phyloP scores from a whole-genome alignment of 2,113 vertebrate species.

The Grammomys surdaster region DNA sequence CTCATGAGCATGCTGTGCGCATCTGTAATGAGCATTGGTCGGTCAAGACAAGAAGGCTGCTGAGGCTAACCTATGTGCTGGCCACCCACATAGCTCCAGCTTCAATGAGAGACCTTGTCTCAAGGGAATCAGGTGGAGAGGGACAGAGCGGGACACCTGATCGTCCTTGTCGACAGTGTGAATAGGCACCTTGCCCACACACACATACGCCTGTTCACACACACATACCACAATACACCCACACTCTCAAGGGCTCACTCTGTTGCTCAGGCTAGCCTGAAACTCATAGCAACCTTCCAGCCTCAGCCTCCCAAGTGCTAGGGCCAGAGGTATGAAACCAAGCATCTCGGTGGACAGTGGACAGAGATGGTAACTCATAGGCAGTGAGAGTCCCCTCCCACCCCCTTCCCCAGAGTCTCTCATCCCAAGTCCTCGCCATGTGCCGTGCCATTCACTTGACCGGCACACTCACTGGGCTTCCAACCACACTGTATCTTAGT shows the following conservation, averaged over 20 bases:
- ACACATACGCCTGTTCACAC: neutral
- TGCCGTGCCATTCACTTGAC: fast-evolving
- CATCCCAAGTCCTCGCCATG: fast-evolving
- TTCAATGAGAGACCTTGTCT: neutral
- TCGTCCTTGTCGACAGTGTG: too few relatives aligned
- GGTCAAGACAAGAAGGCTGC: neutral
- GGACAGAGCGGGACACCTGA: too few relatives aligned
- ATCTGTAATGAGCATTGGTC: neutral
- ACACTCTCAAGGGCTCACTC: neutral
- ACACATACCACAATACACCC: neutral
- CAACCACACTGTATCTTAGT: fast-evolving
- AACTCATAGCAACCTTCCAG: neutral
- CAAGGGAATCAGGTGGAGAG: neutral
- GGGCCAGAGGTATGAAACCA: neutral
- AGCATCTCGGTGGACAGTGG: fast-evolving
- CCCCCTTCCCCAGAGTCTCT: fast-evolving
- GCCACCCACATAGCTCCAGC: neutral
- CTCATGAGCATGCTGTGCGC: too few relatives aligned
- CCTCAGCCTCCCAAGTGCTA: neutral
- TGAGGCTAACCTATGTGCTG: neutral
- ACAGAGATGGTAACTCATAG: neutral
- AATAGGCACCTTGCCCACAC: too few relatives aligned
- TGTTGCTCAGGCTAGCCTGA: neutral
- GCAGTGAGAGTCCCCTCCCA: neutral
- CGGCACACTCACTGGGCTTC: neutral